Evolutionary conservation across 2,888 invertebrate species (phyloP), one percentile per base, ranked within the genome.

Genomic region (Epiblema foenella): DNA sequence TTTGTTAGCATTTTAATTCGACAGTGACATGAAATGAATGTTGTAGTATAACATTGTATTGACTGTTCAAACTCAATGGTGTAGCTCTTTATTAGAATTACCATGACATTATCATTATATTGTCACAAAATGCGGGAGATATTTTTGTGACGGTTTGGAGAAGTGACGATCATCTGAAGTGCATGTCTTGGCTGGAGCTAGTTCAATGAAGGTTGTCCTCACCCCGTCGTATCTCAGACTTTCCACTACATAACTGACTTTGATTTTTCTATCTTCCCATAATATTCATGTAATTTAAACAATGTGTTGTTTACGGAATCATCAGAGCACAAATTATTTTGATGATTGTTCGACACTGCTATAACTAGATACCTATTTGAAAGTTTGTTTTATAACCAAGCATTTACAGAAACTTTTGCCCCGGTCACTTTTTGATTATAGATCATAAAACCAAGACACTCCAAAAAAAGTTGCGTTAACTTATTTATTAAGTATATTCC

Each of bases 181-280:
- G 71, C 71, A 71, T 8, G 71, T 71, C 67, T 62, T 49, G 52
- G 71, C 66, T 68, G n/a, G 24, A 59, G 20, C 42, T 79, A 75
- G 75, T 75, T 68, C 77, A 75, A 76, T 78, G 74, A 78, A 83
- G 83, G 83, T 86, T 85, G 83, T 86, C 83, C 82, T 82, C 85
- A 83, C 85, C 82, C 82, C 81, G 76, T 79, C 77, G 79, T 80
- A 59, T 83, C 81, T 73, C 78, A 84, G 84, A 85, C 85, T 85
- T 86, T 88, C 85, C 85, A 86, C 80, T 86, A 83, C 76, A 73
- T 77, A 76, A 73, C n/a, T 77, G 79, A 78, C 73, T 76, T 75
- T 75, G 66, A 70, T 74, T 74, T 73, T 75, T 77, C 73, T 78
- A 77, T 75, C 75, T 77, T 72, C 72, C 59, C 63, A 57, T 51